phyloP scores from a whole-genome alignment of 1,140 invertebrate genomes.

The Leptopilina boulardi region DNA sequence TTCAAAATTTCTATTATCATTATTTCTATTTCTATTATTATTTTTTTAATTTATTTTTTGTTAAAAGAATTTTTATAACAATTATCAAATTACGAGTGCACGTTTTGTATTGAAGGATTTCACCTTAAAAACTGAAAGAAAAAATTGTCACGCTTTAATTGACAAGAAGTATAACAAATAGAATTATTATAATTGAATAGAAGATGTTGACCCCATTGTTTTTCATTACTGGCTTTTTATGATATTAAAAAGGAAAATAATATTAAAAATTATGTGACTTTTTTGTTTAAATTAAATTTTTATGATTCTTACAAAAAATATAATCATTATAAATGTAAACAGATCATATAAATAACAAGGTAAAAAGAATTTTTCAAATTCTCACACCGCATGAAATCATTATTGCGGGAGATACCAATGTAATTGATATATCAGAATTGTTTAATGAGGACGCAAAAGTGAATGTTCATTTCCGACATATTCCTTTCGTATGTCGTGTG shows the following conservation, averaged over 20 bases:
- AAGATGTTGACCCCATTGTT: conserved; percentile 20
- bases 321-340: background rate
- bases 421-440: conserved; percentile 16
- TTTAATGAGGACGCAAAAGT: conserved; percentile 28
- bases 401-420: background rate
- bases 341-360: background rate
- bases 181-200: background rate
- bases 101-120: background rate
- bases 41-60: background rate
- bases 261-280: background rate
- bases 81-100: background rate
- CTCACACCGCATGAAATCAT: conserved; percentile 22
- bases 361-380: background rate
- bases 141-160: background rate
- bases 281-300: background rate
- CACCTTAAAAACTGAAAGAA: background rate
- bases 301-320: background rate
- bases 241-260: background rate
- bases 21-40: background rate
- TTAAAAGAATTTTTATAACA: background rate
- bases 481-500: background rate
- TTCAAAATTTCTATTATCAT: no score
- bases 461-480: conserved; percentile 26
- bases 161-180: background rate
- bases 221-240: background rate